Evolutionary conservation across 2,888 invertebrate genomes (phyloP), one percentile per base, ranked within the genome.

Genomic region (Myopa testacea): DNA sequence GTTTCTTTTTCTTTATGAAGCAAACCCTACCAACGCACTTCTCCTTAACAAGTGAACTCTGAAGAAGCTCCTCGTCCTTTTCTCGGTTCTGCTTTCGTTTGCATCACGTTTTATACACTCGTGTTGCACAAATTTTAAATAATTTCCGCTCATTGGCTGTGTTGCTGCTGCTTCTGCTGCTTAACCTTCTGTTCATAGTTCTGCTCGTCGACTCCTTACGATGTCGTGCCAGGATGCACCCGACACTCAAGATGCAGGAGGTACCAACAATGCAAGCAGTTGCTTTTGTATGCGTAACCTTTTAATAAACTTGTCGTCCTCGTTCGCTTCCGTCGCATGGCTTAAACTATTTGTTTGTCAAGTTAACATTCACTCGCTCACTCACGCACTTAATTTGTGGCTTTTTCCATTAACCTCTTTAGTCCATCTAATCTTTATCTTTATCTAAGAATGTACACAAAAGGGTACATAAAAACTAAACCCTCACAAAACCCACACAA

Each of bases 361-460:
- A 55, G 55, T 16, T 55, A n/a, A 55, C 55, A 55, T 16, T 16
- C 5, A 55, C 55, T 55, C 16, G 16, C 55, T 55, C 16, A 14
- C 55, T 55, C 16, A n/a, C 55, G 5, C 16, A 14, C 14, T 38
- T 38, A 65, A 65, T 65, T 65, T 65, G 65, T 37, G 65, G 65
- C 38, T 34, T 65, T 65, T 37, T 38, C 34, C 26, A 38, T 65
- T 8, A 65, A 65, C 65, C 65, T 65, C 12, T 65, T 65, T 34
- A 34, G 37, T 65, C 16, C 16, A 12, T 26, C 38, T 38, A 65
- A 65, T 65, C 37, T 65, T 16, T n/a, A n/a, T n/a, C n/a, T n/a
- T n/a, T 65, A 4, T 65, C 37, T 34, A 38, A 45, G 55, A n/a
- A n/a, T 2, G n/a, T n/a, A n/a, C 55, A 16, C 5, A 55, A 55